These are phyloP conservation scores for Nothoprocta perdicaria DNA, from an alignment of 2,113 vertebrate species.

Conservation along the genomic window DNA sequence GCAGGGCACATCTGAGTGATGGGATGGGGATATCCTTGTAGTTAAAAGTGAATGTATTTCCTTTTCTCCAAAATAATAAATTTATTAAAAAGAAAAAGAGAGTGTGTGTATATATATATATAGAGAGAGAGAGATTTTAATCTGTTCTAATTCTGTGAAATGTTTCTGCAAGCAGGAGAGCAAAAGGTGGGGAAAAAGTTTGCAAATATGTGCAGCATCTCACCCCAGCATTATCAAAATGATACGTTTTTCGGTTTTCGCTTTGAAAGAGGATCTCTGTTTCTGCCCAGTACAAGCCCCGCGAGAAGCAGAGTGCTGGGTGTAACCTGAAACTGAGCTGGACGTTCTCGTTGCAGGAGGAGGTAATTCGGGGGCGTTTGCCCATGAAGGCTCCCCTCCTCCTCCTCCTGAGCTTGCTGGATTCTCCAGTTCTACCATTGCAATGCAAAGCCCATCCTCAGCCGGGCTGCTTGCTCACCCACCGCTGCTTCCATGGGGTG, in stretches of 20 bases:
- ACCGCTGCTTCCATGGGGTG: constrained; percentile 1
- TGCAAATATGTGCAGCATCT: background rate
- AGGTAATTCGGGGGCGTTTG: background rate
- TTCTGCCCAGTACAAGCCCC: background rate
- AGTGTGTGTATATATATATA: background rate
- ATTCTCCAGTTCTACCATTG: background rate
- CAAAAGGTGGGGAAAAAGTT: background rate
- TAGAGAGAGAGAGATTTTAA: background rate
- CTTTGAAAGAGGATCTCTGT: background rate
- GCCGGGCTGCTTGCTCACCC: background rate
- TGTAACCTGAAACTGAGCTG: constrained; percentile 7
- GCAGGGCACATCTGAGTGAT: background rate
- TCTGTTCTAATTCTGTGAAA: background rate
- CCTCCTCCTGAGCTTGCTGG: background rate
- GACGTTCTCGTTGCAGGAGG: background rate
- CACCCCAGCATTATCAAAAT: background rate
- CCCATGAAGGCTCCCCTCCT: accelerated
- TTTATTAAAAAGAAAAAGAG: background rate
- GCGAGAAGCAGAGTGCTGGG: background rate
- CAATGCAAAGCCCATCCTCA: constrained; percentile 37
- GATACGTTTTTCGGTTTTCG: background rate
- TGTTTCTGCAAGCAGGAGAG: background rate
- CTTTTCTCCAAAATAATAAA: background rate
- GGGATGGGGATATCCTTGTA: background rate
- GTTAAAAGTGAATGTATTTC: background rate